Base-by-base conservation (phyloP, 2,888 invertebrate species). In the Drosophila mercatorum region DNA sequence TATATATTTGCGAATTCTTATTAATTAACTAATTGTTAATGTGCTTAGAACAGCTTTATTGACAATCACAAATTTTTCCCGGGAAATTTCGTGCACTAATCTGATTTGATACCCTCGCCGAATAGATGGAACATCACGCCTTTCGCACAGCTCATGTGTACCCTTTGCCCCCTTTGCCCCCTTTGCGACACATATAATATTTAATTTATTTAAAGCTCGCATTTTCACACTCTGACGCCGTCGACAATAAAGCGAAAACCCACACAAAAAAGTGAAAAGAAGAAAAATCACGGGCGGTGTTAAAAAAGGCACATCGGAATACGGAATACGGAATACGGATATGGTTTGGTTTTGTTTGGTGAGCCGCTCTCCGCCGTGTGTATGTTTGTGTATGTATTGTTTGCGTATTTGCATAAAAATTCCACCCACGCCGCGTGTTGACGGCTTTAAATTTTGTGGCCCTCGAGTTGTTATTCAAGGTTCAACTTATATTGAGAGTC, bases 121-220 rank as follows among this genome's bases (percentile, higher is more conserved):
- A 68, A 43, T 43, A 51, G 26, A 52, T 28, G 59, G 49, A 47
- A 61, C 66, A 67, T 80, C 63, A 75, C 64, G 63, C 52, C 63
- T 53, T 69, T 69, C 60, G 65, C 68, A n/a, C 75, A 62, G 40
- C 43, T 56, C 61, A 26, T 52, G 31, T 4, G 49, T n/a, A n/a
- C n/a, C n/a, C n/a, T n/a, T n/a, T n/a, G n/a, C n/a, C 49, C 40
- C 53, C 41, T 66, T 58, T 38, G 17, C 53, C 44, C 44, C 31
- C 40, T 11, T 40, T 38, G 44, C 36, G 44, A 3, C 46, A 51
- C 46, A 68, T 74, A 69, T 53, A 71, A 62, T 52, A 83, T 87
- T 86, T 86, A 86, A 83, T 83, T 83, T 83, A 83, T 88, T 83
- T 83, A 88, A 89, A 83, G 84, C 87, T 72, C 61, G 58, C 74